Evolutionary conservation across 2,888 invertebrate genomes (phyloP).

Genomic region (Drosophila gaucha): DNA sequence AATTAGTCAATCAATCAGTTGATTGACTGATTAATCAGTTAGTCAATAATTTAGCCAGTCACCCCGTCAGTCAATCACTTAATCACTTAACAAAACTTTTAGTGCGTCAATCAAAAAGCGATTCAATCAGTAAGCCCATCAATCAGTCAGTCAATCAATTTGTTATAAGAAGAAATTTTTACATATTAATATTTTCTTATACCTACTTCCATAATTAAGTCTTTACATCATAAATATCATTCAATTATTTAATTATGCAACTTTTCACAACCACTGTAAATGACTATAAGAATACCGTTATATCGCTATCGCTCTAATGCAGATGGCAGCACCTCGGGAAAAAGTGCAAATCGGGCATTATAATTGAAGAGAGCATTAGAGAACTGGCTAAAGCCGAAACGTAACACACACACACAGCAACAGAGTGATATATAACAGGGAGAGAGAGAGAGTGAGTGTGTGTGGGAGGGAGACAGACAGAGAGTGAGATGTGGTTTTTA

Average conservation of each 20-base stretch:
- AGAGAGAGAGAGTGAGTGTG: too few relatives aligned
- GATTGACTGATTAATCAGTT: too few relatives aligned
- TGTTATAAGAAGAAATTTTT: not conserved
- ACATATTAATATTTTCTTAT: too few relatives aligned
- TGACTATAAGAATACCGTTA: slow-evolving; percentile 17
- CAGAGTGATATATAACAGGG: slow-evolving; percentile 8
- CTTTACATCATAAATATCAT: not conserved
- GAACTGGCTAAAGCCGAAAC: slow-evolving; percentile 24
- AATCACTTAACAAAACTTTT: not conserved
- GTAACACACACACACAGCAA: not conserved
- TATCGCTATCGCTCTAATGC: slow-evolving; percentile 32
- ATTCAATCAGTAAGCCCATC: not conserved
- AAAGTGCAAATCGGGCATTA: slow-evolving; percentile 49
- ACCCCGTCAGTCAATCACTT: not conserved
- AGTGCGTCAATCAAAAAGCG: not conserved
- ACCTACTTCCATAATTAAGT: too few relatives aligned
- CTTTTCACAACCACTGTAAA: slow-evolving; percentile 16
- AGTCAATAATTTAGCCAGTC: not conserved
- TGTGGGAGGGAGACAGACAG: not conserved
- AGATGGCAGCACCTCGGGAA: slow-evolving; percentile 43
- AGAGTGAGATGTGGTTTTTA: not conserved
- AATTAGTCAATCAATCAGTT: too few relatives aligned
- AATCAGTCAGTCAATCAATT: not conserved
- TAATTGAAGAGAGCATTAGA: slow-evolving; percentile 62
- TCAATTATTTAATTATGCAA: not conserved